Evolutionary conservation across 2,113 vertebrate species (phyloP).

Genomic region (Rhodinocichla rosea): DNA sequence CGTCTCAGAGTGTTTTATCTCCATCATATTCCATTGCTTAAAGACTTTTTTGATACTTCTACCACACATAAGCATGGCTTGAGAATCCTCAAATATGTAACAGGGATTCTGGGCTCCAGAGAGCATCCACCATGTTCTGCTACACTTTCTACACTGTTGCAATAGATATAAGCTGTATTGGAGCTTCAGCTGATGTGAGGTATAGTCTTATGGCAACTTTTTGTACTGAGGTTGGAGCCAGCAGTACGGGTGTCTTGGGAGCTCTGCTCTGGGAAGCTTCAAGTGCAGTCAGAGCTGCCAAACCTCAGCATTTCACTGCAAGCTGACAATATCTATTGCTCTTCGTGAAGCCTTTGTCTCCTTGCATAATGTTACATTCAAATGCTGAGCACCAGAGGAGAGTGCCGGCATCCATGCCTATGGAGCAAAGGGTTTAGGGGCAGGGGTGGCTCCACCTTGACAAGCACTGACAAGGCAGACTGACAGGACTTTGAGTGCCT

Average conservation of each 20-base stretch:
- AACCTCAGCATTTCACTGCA: neutral
- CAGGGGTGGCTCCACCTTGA: neutral
- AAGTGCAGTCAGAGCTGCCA: neutral
- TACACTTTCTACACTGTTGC: neutral
- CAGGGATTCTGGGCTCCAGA: neutral
- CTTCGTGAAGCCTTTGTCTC: neutral
- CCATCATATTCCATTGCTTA: neutral
- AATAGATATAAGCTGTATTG: neutral
- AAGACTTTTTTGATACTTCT: neutral
- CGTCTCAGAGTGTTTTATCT: neutral
- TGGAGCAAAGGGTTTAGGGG: accelerated
- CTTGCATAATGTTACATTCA: neutral
- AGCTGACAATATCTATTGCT: neutral
- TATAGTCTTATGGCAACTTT: neutral
- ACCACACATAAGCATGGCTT: neutral
- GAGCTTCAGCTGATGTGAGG: neutral
- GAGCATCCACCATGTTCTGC: neutral
- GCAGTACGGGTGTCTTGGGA: neutral
- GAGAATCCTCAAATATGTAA: neutral
- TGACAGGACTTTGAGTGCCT: neutral
- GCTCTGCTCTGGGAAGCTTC: neutral
- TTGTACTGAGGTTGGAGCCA: neutral
- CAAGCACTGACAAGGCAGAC: neutral
- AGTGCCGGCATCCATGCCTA: accelerated
- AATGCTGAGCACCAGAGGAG: neutral